Conservation (phyloP, 2,113 vertebrate species). For the Peucedramus taeniatus region DNA sequence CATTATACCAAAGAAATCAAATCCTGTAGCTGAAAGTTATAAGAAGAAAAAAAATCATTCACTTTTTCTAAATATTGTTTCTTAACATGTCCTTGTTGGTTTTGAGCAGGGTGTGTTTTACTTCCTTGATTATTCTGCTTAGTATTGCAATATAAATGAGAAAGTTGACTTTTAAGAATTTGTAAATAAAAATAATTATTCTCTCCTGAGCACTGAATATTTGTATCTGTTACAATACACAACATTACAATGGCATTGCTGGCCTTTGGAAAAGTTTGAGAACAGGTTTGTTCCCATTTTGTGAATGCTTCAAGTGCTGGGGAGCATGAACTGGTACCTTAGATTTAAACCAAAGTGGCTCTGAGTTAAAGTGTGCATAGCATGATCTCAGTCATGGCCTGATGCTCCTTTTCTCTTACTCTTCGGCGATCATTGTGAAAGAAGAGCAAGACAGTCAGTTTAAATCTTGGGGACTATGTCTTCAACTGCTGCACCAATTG, state of each 20-base stretch:
- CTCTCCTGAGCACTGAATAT: neutral
- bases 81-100: neutral
- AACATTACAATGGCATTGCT: neutral
- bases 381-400: neutral
- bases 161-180: neutral
- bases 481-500: neutral
- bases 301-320: neutral
- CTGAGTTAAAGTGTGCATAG: neutral
- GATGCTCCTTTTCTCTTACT: neutral
- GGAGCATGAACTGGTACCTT: neutral
- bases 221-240: neutral
- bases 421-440: neutral
- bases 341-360: neutral
- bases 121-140: neutral
- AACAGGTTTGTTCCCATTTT: neutral
- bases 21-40: neutral
- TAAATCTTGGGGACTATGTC: neutral
- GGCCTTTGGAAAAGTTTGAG: neutral
- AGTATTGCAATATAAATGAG: neutral
- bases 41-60: neutral
- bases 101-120: neutral
- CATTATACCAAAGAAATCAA: neutral
- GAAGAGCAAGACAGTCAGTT: neutral
- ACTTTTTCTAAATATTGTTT: neutral
- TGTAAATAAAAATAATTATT: neutral